These are phyloP conservation scores for Prunella himalayana DNA, from an alignment of 2,113 vertebrate genomes.

Conservation along the genomic window DNA sequence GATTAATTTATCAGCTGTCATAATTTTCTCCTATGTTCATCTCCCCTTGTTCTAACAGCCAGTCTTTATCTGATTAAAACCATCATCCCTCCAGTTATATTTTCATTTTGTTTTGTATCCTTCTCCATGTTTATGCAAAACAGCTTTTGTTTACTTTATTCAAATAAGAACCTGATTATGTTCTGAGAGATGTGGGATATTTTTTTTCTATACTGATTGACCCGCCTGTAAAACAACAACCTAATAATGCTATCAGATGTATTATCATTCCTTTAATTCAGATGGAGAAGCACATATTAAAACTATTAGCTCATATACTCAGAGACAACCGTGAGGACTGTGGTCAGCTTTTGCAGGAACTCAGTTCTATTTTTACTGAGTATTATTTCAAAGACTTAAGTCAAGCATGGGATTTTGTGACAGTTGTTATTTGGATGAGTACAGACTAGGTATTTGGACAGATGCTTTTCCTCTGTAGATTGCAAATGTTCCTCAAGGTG, in stretches of 20 bases:
- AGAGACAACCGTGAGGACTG: background rate
- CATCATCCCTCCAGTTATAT: background rate
- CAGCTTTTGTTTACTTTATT: background rate
- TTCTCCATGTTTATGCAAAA: background rate
- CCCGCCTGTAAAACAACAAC: background rate
- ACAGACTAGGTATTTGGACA: background rate
- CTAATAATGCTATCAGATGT: background rate
- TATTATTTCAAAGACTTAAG: background rate
- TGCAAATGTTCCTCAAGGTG: background rate
- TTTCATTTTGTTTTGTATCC: background rate
- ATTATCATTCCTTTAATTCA: background rate
- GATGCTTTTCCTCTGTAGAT: background rate
- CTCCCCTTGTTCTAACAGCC: background rate
- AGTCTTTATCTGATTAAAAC: background rate
- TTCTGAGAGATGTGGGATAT: background rate
- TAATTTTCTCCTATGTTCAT: background rate
- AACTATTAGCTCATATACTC: background rate
- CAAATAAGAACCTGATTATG: background rate
- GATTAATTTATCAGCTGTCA: constrained; percentile 16
- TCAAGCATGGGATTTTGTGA: background rate
- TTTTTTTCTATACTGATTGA: background rate
- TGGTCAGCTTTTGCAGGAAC: background rate
- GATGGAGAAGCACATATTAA: background rate
- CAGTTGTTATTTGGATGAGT: background rate
- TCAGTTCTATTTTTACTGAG: background rate